A percentile compares a stretch with the other conserved stretches of the same genome.
These are phyloP conservation scores for Diplogasteroides magnus DNA, from an alignment of 1,140 invertebrate genomes.

Conservation along the genomic window DNA sequence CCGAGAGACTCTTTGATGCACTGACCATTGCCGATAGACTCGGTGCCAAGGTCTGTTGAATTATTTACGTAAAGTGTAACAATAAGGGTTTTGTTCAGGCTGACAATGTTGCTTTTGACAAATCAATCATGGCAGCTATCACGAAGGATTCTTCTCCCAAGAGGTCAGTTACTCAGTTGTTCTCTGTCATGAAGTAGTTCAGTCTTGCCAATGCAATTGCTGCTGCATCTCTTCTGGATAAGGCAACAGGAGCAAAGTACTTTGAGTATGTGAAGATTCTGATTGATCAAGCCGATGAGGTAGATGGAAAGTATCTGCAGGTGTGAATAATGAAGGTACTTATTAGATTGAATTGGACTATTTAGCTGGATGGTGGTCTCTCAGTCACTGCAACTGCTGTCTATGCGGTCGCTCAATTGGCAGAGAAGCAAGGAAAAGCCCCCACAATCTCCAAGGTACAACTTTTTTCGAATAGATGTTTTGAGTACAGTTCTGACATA, in stretches of 20 bases:
- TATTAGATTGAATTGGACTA: neutral
- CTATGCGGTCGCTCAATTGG: neutral
- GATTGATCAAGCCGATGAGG: slow-evolving; percentile 86
- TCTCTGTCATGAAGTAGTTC: neutral
- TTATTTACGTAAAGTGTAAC: neutral
- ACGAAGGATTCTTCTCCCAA: neutral
- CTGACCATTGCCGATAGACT: neutral
- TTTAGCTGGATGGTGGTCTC: neutral
- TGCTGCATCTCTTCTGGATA: slow-evolving; percentile 2
- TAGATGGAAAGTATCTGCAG: slow-evolving; percentile 71
- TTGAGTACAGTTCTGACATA: neutral
- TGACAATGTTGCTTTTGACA: neutral
- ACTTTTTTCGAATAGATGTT: neutral
- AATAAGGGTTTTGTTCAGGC: neutral
- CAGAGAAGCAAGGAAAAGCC: neutral
- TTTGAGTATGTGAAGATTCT: slow-evolving; percentile 79
- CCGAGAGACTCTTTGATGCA: neutral
- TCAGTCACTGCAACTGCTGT: neutral
- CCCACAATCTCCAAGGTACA: neutral
- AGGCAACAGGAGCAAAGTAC: slow-evolving; percentile 60
- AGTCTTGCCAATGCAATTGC: neutral
- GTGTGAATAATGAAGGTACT: slow-evolving; percentile 35
- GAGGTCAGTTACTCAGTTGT: neutral
- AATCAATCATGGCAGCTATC: neutral
- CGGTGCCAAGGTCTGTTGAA: neutral